A percentile compares a stretch with the other conserved stretches of the same genome.
Conservation (phyloP, 2,113 vertebrate species). For the Cricetomys ansorgei region DNA sequence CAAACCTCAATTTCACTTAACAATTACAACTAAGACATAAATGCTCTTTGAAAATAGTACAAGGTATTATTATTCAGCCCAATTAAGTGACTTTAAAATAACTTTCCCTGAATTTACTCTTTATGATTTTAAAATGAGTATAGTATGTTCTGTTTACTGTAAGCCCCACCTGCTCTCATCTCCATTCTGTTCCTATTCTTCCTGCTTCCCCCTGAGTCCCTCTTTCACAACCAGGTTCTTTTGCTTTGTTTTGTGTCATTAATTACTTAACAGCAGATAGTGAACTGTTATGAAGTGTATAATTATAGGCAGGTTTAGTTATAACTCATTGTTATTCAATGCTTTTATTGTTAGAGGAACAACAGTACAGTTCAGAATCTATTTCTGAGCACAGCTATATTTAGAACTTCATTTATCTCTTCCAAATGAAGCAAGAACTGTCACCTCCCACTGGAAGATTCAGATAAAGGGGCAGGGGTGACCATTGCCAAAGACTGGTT, state of each 20-base stretch:
- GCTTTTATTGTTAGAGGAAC: neutral
- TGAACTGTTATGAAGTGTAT: neutral
- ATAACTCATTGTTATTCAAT: neutral
- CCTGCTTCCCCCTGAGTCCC: neutral
- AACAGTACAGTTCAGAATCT: neutral
- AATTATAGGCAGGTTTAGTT: neutral
- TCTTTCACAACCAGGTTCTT: too few species aligned
- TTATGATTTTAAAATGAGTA: neutral
- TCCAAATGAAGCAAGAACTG: neutral
- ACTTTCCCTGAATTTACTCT: neutral
- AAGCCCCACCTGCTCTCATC: neutral
- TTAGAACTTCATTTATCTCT: neutral
- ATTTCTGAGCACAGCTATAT: neutral
- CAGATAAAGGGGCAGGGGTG: neutral
- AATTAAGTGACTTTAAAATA: neutral
- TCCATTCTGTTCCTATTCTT: neutral
- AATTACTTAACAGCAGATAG: neutral
- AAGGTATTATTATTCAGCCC: neutral
- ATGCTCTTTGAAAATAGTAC: neutral
- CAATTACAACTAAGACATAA: neutral
- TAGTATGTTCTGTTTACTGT: neutral
- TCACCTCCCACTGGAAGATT: too few species aligned
- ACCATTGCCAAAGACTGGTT: neutral
- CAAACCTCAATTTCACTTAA: neutral
- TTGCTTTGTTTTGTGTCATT: neutral